Evolutionary conservation across 1,140 invertebrate species (phyloP), one percentile per base, ranked within the genome.

Genomic region (Lanistes nyassanus): DNA sequence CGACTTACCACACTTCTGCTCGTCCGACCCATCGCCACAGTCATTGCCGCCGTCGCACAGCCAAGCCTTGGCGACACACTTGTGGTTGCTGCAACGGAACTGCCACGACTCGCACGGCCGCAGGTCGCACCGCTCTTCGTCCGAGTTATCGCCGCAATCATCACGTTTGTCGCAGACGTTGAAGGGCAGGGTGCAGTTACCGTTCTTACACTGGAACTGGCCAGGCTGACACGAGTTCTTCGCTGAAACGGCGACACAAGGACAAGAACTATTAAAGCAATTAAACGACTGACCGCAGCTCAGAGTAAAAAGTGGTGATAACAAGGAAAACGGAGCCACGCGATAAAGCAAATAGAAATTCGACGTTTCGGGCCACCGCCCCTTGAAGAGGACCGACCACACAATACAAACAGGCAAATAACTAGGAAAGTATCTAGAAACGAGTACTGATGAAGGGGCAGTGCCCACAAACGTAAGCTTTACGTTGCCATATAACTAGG

Each of bases 21-120:
- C 98, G 88, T 99, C 98, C 4, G 94, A 95, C 31, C 94, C 94
- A 86, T 99, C 98, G 0, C 95, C 96, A 84, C 97, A 98, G 82
- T 98, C 97, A 7, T 96, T 92, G 85, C 98, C 97, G 0, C 83
- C 81, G 60, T 88, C 86, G 79, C 86, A 87, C 34, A 79, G 74
- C 86, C 85, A 86, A 11, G 79, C 76, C 29, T 79, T 73, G 66
- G 85, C 81, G 4, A 88, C 82, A 79, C 87, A 88, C 73, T 82
- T 84, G 60, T 82, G 77, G 73, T 82, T 86, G 39, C 56, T 68
- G 80, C 85, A 86, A 60, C 81, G 82, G 67, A 80, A 83, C 70
- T 88, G 81, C 83, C 83, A 85, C 23, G 81, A 64, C 51, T 89
- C 84, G 81, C 90, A 90, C 16, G 64, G 58, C 21, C 80, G 70